Base-by-base conservation (phyloP, 2,888 invertebrate genomes). In the Scaptodrosophila latifasciaeformis region DNA sequence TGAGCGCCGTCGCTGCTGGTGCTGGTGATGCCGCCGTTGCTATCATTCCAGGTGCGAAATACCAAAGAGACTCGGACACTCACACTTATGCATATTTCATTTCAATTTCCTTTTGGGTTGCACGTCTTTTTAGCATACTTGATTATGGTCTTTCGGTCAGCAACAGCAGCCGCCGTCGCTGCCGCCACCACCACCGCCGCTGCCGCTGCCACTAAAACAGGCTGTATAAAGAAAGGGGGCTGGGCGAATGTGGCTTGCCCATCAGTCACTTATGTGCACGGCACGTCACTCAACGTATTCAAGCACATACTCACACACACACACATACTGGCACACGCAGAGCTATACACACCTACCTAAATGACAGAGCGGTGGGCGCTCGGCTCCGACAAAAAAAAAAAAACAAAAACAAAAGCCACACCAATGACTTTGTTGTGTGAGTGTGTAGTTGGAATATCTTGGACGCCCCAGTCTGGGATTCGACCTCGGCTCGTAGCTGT, bases 101-200 rank as follows among this genome's bases (percentile, higher is more conserved):
- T 81, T 78, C 81, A 81, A 76, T 76, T 76, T 76, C 81, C 79
- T 81, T 81, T 75, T 75, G 45, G 79, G 70, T 58, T 37, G 72
- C 78, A 76, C 75, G 79, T 71, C 75, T 76, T 76, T 75, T 76
- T 76, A 81, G 81, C 81, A 76, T 76, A 76, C 75, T 76, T 76
- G 75, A 76, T 76, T 75, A 75, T 75, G 75, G 75, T 68, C 81
- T 80, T 78, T n/a, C 70, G 76, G 68, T 54, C 56, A 54, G 64
- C 75, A 58, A 30, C 29, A 31, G 47, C 40, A 34, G 48, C 35
- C 24, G 12, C 44, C 18, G 42, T 51, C 35, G 35, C 49, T 29
- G 37, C 44, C 44, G 45, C 37, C n/a, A 34, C 5, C 7, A 31
- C 12, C 34, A 34, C 6, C 34, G 34, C 27, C n/a, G 27, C 4